These are phyloP conservation scores for Polyommatus icarus DNA, from an alignment of 2,888 invertebrate species.

Conservation along the genomic window DNA sequence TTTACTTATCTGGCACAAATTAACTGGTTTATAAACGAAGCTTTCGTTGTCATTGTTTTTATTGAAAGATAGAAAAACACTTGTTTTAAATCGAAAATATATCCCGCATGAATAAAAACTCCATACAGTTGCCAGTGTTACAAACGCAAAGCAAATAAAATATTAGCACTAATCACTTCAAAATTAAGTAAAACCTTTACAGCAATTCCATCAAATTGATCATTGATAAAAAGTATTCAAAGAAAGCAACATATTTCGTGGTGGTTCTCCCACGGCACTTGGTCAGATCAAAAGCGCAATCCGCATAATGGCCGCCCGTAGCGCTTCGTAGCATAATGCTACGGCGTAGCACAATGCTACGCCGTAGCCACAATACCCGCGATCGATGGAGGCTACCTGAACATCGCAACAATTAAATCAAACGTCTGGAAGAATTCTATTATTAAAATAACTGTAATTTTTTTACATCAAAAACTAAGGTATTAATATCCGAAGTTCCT, in stretches of 20 bases:
- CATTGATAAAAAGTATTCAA: background rate
- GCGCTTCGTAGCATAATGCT: slow-evolving; percentile 41
- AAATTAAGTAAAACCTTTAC: background rate
- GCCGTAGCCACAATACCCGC: slow-evolving; percentile 39
- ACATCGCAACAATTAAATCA: background rate
- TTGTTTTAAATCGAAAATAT: too few species aligned
- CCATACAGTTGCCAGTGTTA: too few species aligned
- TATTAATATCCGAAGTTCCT: background rate
- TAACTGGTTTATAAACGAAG: too few species aligned
- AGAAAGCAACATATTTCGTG: background rate
- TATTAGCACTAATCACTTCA: too few species aligned
- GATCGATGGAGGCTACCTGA: slow-evolving; percentile 39
- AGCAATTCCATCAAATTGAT: background rate
- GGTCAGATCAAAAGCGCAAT: slow-evolving; percentile 28
- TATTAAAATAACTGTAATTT: background rate
- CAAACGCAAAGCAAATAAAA: too few species aligned
- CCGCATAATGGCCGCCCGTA: slow-evolving; percentile 32
- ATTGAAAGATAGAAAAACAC: too few species aligned
- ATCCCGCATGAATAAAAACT: too few species aligned
- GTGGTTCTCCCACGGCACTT: slow-evolving; percentile 13
- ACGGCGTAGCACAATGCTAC: slow-evolving; percentile 43
- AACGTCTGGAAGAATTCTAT: background rate
- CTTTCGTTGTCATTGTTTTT: too few species aligned
- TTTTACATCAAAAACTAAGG: background rate
- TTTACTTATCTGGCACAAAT: too few species aligned